Conservation (phyloP, 2,113 vertebrate genomes). For the Marcusenius ussheri region DNA sequence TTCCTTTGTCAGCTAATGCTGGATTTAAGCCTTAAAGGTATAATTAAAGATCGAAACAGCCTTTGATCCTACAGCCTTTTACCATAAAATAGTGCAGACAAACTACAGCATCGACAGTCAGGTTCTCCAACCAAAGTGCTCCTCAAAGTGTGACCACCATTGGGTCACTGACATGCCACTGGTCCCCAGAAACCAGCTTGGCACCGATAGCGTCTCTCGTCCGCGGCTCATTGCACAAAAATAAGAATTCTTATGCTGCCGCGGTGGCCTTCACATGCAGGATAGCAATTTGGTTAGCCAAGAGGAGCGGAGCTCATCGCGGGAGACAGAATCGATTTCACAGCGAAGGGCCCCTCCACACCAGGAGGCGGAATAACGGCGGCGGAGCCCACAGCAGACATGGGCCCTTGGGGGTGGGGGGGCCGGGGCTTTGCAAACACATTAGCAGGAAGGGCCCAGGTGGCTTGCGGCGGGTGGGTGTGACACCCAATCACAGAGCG, state of each 20-base stretch:
- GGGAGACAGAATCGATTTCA: slow-evolving; percentile 25
- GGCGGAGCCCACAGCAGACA: neutral
- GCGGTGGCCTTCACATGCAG: slow-evolving; percentile 4
- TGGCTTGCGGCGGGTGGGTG: slow-evolving; percentile 31
- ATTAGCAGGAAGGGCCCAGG: slow-evolving; percentile 17
- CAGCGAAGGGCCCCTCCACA: slow-evolving; percentile 1
- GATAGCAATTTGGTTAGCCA: slow-evolving; percentile 18
- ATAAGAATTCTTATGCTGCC: neutral
- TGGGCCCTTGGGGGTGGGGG: slow-evolving; percentile 26
- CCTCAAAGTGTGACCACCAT: neutral
- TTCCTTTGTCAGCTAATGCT: neutral
- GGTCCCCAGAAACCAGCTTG: neutral
- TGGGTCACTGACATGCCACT: neutral
- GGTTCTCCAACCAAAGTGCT: neutral
- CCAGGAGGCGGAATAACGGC: slow-evolving; percentile 3
- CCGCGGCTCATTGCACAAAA: neutral
- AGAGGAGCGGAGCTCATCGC: neutral
- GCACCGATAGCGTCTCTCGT: neutral
- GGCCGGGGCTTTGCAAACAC: slow-evolving; percentile 22
- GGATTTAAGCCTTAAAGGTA: neutral
- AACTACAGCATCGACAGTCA: neutral
- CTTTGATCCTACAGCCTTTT: neutral
- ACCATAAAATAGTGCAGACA: neutral
- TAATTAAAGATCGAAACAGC: neutral
- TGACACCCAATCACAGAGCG: slow-evolving; percentile 28